phyloP scores from a whole-genome alignment of 2,113 vertebrate species.

The Rana temporaria region DNA sequence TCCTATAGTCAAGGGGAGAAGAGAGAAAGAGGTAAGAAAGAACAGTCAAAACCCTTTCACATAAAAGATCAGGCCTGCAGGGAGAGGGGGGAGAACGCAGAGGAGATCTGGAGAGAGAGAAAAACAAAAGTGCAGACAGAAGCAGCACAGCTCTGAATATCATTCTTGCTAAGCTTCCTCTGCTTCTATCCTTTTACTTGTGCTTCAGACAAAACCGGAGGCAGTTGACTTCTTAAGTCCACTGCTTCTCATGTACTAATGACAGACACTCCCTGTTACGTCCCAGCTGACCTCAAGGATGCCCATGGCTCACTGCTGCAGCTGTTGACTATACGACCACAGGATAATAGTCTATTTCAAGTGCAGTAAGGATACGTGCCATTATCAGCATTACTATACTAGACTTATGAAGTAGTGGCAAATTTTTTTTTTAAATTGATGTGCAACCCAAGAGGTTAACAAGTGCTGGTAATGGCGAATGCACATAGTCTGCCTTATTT shows the following conservation, averaged over 20 bases:
- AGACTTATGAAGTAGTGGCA: no score
- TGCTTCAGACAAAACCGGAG: not conserved
- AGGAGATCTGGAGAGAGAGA: slow-evolving; percentile 1
- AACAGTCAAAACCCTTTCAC: slow-evolving; percentile 26
- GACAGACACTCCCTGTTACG: not conserved
- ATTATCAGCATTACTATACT: no score
- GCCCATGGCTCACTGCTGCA: not conserved
- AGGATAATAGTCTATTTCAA: not conserved
- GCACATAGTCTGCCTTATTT: no score
- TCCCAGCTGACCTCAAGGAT: not conserved
- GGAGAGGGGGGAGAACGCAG: slow-evolving; percentile 3
- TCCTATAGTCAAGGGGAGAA: slow-evolving; percentile 1
- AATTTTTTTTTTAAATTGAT: no score
- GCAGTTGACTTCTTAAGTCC: not conserved
- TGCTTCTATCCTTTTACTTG: not conserved
- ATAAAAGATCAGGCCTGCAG: slow-evolving; percentile 36
- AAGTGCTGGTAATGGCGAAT: no score
- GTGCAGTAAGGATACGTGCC: no score
- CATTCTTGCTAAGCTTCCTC: not conserved
- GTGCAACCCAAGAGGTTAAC: no score
- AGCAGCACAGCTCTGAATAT: slow-evolving; percentile 1
- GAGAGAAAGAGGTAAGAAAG: not conserved
- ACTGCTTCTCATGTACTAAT: not conserved
- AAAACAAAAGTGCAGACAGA: not conserved
- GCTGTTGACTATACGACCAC: not conserved